Conservation (phyloP, 2,113 vertebrate species). For the Furnarius figulus region DNA sequence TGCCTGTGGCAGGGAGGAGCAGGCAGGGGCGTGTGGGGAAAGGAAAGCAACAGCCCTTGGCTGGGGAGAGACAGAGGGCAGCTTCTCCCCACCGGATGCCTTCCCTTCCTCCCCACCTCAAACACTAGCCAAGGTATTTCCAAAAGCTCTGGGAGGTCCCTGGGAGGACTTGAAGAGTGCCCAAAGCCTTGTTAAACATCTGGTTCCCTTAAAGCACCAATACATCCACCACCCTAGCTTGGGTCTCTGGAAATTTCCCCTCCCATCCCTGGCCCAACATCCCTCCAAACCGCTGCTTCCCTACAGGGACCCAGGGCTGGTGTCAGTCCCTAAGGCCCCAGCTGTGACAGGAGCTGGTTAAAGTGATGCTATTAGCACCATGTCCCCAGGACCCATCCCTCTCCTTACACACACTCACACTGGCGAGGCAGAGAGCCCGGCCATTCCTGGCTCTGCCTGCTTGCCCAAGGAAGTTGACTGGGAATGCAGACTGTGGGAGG, state of each 20-base stretch:
- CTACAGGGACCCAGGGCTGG: neutral
- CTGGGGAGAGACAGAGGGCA: neutral
- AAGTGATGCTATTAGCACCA: neutral
- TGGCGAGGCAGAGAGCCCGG: conserved; percentile 48
- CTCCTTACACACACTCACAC: neutral
- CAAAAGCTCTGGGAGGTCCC: neutral
- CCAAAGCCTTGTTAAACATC: neutral
- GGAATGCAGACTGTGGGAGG: conserved; percentile 78
- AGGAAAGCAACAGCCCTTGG: neutral
- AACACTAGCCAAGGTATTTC: neutral
- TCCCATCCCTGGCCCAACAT: neutral
- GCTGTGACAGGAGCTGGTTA: neutral
- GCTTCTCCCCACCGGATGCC: fast-evolving
- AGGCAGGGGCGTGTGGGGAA: too few species aligned
- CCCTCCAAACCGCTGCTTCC: neutral
- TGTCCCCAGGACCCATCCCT: neutral
- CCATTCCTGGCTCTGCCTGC: conserved; percentile 59
- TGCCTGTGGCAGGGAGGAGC: fast-evolving
- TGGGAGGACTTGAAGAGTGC: neutral
- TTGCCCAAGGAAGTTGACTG: conserved; percentile 64
- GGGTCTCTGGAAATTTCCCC: neutral
- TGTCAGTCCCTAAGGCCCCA: neutral
- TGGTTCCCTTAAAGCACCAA: neutral
- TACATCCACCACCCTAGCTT: neutral
- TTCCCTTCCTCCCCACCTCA: neutral